Evolutionary conservation across 2,888 invertebrate species (phyloP), one percentile per base, ranked within the genome.

Genomic region (Synanthedon myopaeformis): DNA sequence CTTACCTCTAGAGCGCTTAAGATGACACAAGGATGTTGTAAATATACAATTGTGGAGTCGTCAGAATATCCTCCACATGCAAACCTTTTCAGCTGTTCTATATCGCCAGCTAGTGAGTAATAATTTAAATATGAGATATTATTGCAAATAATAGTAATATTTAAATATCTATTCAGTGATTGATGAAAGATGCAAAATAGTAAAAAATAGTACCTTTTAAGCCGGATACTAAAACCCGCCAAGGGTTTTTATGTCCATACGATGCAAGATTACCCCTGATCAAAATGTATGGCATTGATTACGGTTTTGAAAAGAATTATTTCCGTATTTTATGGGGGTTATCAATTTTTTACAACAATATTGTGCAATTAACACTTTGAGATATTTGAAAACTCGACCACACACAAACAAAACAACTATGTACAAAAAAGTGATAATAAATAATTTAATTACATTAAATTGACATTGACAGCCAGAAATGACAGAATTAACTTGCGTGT

Each of bases 231-330:
- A 94, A 90, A 66, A 95, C 95, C 80, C 94, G 91, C 94, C 94
- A 95, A 79, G 94, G 94, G 89, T 93, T 93, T 87, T 92, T 92
- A 87, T 94, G 93, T 87, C 93, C 93, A 82, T 94, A 94, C 52
- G 95, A 94, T 80, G 94, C 94, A 75, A 95, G 90, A 89, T 95
- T 95, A 85, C 95, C 95, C 81, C 95, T 92, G 73, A 95, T 93
- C 89, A 95, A 89, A 90, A 95, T 94, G 92, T 95, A 95, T 89
- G 95, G 95, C 95, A 95, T 95, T 87, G 86, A 87, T 81, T 78
- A 87, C 85, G 73, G 82, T 72, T 79, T 8, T 10, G 35, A 10
- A 35, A 35, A 35, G 35, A 8, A 35, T 35, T 35, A 1, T 28
- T 28, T 28, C 35, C 35, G 35, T 35, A 35, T 35, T 35, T 35